These are phyloP conservation scores for Nysson spinosus DNA, from an alignment of 2,888 invertebrate species.

Conservation along the genomic window DNA sequence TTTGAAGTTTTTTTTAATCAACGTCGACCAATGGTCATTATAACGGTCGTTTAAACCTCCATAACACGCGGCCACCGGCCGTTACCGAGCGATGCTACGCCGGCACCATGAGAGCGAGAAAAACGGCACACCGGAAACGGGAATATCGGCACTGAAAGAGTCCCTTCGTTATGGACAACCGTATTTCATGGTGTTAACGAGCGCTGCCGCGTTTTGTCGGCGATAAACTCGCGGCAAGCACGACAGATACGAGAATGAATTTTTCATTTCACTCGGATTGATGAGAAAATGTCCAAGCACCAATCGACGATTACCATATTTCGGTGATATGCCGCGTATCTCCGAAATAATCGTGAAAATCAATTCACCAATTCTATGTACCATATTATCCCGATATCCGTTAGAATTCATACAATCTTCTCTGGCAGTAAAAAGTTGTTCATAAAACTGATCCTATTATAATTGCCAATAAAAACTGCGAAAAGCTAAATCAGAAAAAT, in stretches of 20 bases:
- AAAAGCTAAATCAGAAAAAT: too few relatives aligned
- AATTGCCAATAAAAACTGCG: too few relatives aligned
- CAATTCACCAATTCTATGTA: conserved; percentile 1
- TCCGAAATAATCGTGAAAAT: too few relatives aligned
- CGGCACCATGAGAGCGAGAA: conserved; percentile 17
- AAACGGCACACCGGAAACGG: conserved; percentile 30
- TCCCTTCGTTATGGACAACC: conserved; percentile 69
- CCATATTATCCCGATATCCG: too few relatives aligned
- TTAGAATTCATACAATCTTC: too few relatives aligned
- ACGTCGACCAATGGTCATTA: conserved; percentile 70
- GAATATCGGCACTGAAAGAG: conserved; percentile 49
- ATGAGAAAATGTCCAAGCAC: conserved; percentile 40
- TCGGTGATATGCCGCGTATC: conserved; percentile 2
- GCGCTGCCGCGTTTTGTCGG: conserved; percentile 69
- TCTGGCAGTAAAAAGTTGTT: too few relatives aligned
- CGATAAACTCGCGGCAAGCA: conserved; percentile 66
- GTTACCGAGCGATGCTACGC: conserved; percentile 16
- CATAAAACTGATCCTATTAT: too few relatives aligned
- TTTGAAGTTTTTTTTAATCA: conserved; percentile 70
- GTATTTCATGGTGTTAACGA: conserved; percentile 74
- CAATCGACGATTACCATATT: conserved; percentile 46
- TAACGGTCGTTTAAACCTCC: conserved; percentile 70
- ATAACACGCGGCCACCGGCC: conserved; percentile 56
- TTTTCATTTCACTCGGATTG: conserved; percentile 34
- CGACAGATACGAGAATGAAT: conserved; percentile 54